Percentiles rank a stretch among this genome's conserved stretches.
Evolutionary conservation across 2,113 vertebrate genomes (phyloP).

Genomic region (Orientallactaga bullata): DNA sequence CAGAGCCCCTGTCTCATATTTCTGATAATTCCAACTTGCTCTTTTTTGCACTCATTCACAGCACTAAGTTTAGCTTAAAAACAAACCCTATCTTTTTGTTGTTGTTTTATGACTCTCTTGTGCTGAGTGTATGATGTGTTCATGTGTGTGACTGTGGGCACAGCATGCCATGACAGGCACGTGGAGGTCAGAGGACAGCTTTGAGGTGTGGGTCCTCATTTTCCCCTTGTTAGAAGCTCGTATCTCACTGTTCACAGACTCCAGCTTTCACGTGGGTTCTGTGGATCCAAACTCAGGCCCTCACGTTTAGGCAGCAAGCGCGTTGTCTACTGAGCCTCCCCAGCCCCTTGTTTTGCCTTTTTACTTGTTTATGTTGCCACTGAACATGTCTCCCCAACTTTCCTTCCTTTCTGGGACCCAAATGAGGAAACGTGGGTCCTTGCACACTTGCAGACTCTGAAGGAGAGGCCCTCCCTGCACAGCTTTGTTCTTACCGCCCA

Average conservation of each 20-base stretch:
- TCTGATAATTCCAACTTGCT: not conserved
- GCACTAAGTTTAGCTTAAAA: not conserved
- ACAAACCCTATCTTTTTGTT: not conserved
- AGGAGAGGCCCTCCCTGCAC: not conserved
- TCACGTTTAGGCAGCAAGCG: no score
- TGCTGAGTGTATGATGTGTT: no score
- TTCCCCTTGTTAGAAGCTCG: no score
- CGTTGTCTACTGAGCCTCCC: no score
- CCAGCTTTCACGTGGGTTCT: no score
- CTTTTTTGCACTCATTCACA: not conserved
- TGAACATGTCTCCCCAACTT: not conserved
- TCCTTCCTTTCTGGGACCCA: not conserved
- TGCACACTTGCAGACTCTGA: not conserved
- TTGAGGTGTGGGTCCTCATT: no score
- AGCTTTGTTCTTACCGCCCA: rapidly evolving
- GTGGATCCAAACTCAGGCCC: no score
- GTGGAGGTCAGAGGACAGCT: no score
- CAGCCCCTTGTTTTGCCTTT: not conserved
- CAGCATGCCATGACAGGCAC: no score
- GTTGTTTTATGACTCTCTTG: no score
- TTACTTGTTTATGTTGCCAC: not conserved
- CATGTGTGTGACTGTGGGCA: no score
- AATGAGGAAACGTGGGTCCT: not conserved
- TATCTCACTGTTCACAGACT: no score
- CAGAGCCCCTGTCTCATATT: not conserved